Percentiles rank a stretch among this genome's conserved stretches.
Conservation (phyloP, 2,888 invertebrate species). For the Eudasyphora cyanicolor region DNA sequence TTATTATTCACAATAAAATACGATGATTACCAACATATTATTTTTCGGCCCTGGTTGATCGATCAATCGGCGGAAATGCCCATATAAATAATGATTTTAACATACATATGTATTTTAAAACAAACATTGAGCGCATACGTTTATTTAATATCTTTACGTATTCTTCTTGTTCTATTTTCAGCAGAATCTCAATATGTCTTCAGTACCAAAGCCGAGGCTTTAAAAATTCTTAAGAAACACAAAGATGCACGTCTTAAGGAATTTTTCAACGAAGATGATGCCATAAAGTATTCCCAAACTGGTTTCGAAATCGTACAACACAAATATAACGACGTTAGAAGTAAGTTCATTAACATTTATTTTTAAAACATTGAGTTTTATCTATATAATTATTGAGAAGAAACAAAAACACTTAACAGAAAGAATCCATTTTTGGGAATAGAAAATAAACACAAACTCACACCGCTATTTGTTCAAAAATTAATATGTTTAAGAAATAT, state of each 20-base stretch:
- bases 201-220: slow-evolving; percentile 86
- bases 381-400: background rate
- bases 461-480: too few relatives aligned
- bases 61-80: too few relatives aligned
- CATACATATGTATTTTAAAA: background rate
- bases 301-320: slow-evolving; percentile 82
- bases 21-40: too few relatives aligned
- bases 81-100: too few relatives aligned
- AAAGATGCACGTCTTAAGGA: slow-evolving; percentile 91
- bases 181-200: slow-evolving; percentile 81
- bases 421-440: background rate
- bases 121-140: background rate
- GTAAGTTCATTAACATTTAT: slow-evolving; percentile 72
- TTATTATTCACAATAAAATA: too few relatives aligned
- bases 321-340: slow-evolving; percentile 80
- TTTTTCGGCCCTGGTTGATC: too few relatives aligned
- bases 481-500: too few relatives aligned
- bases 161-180: slow-evolving; percentile 57
- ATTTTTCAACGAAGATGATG: slow-evolving; percentile 87
- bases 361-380: background rate
- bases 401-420: background rate
- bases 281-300: slow-evolving; percentile 86
- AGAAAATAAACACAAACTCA: background rate
- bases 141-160: background rate
- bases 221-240: slow-evolving; percentile 87